Percentiles rank a stretch among this genome's conserved stretches.
Evolutionary conservation across 37 sponge, comb jelly and placozoan genomes (phyloP).

Genomic region (Aphrocallistes beatrix): DNA sequence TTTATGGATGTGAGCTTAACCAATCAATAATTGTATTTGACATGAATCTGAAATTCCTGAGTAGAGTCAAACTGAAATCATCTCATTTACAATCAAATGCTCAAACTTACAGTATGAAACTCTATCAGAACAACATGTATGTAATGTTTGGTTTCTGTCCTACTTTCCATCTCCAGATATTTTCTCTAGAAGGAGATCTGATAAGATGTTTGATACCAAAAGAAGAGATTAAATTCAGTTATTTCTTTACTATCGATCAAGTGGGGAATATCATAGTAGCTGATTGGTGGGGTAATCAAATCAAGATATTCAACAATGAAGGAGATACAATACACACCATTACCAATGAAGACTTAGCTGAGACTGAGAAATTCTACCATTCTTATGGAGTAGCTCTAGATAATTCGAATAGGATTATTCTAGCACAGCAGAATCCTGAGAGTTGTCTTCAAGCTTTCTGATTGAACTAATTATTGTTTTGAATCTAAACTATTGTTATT

Average conservation of each 20-base stretch:
- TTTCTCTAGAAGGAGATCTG: conserved; percentile 7
- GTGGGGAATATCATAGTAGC: conserved; percentile 5
- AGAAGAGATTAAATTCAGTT: background rate
- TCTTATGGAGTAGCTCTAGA: background rate
- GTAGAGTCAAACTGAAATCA: background rate
- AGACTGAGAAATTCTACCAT: background rate
- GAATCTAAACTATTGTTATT: no score
- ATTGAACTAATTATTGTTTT: no score
- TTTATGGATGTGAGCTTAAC: conserved; percentile 1
- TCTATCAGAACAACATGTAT: background rate
- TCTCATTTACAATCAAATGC: background rate
- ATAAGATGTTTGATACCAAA: background rate
- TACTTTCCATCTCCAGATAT: conserved; percentile 6
- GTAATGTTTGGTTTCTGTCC: background rate
- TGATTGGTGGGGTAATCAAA: background rate
- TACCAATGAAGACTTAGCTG: background rate
- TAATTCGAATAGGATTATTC: background rate
- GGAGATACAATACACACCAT: background rate
- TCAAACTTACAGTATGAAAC: background rate
- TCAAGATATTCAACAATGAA: background rate
- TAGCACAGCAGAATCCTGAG: background rate
- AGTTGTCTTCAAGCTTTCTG: background rate
- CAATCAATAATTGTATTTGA: background rate
- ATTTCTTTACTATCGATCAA: background rate
- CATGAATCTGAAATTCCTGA: background rate